phyloP scores from a whole-genome alignment of 92 coral and sea anemone genomes.

The Siderastrea radians region DNA sequence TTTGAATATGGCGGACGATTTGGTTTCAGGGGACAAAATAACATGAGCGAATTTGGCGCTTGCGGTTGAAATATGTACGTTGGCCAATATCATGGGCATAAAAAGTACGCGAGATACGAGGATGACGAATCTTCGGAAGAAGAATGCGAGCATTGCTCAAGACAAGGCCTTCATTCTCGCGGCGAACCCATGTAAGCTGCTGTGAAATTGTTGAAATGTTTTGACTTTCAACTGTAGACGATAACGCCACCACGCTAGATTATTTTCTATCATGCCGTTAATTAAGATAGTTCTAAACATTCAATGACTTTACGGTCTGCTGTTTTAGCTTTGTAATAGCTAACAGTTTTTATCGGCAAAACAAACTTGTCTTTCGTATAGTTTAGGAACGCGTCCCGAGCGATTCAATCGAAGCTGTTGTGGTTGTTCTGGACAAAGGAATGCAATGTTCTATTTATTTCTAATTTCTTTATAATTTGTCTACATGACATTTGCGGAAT shows the following conservation, averaged over 20 bases:
- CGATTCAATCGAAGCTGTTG: neutral
- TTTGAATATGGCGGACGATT: conserved; percentile 60
- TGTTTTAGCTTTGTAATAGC: neutral
- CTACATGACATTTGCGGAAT: neutral
- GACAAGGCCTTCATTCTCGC: conserved; percentile 71
- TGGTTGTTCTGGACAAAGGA: neutral
- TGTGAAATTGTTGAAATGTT: neutral
- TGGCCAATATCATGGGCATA: conserved; percentile 74
- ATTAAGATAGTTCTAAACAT: conserved; percentile 5
- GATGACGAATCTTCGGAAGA: conserved; percentile 69
- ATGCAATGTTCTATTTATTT: conserved; percentile 12
- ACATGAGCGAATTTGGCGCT: conserved; percentile 80
- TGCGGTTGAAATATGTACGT: conserved; percentile 83
- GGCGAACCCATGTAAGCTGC: conserved; percentile 50
- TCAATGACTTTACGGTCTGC: conserved; percentile 4
- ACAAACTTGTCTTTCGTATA: neutral
- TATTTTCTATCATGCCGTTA: neutral
- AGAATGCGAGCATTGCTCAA: conserved; percentile 71
- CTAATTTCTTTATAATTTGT: conserved; percentile 33
- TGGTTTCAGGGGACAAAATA: conserved; percentile 29
- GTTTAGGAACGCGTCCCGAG: neutral
- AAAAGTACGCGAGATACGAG: conserved; percentile 66
- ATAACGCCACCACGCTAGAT: neutral
- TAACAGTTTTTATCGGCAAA: conserved; percentile 3
- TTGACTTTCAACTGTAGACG: neutral